Evolutionary conservation across 2,113 vertebrate genomes (phyloP).

Genomic region (Gobius niger): DNA sequence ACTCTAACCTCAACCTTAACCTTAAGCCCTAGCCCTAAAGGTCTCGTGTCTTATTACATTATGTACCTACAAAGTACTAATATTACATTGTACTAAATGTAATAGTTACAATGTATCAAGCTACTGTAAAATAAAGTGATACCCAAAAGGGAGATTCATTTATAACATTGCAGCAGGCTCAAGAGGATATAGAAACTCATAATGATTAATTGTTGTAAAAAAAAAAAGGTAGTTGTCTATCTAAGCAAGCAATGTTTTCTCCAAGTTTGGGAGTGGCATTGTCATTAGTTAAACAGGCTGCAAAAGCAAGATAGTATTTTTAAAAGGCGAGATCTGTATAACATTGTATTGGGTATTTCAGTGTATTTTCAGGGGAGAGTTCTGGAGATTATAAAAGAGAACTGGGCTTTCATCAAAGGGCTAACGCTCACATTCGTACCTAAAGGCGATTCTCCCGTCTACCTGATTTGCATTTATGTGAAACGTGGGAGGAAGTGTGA

Average conservation of each 20-base stretch:
- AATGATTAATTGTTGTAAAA: no score
- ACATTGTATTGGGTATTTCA: conserved; percentile 7
- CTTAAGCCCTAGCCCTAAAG: no score
- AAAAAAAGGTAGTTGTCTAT: not conserved
- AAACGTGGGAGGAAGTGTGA: conserved; percentile 23
- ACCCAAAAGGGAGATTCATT: no score
- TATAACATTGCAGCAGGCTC: no score
- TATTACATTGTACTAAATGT: no score
- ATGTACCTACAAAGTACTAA: no score
- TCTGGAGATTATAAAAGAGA: conserved; percentile 14
- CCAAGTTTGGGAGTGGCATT: conserved; percentile 33
- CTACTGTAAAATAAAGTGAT: no score
- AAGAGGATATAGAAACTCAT: no score
- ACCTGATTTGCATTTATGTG: conserved; percentile 36
- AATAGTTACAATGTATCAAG: no score
- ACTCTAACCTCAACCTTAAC: no score
- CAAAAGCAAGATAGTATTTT: not conserved
- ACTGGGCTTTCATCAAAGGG: conserved; percentile 26
- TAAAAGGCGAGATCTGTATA: conserved; percentile 2
- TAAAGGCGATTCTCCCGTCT: conserved; percentile 35
- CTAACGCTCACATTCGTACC: conserved; percentile 26
- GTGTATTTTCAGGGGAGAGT: conserved; percentile 13
- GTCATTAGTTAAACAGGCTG: conserved; percentile 33
- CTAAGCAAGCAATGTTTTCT: conserved; percentile 11
- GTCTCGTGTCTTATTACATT: no score